These are phyloP conservation scores for Keiferia lycopersicella DNA, from an alignment of 2,888 invertebrate genomes.

Conservation along the genomic window DNA sequence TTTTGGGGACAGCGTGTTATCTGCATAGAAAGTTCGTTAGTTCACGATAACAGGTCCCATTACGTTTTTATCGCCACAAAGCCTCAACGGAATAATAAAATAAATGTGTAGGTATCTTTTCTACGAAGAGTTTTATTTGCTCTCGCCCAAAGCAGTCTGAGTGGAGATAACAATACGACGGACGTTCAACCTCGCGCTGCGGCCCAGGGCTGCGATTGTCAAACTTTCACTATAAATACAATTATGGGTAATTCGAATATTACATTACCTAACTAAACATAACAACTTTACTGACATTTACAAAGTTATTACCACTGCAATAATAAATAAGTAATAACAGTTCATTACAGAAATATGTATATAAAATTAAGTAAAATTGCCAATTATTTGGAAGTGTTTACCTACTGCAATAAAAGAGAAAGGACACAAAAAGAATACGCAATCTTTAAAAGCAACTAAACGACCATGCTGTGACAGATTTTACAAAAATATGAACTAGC, in stretches of 20 bases:
- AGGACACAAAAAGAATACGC: not conserved
- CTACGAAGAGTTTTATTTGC: conserved; percentile 77
- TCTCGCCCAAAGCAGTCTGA: conserved; percentile 66
- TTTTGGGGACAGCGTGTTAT: conserved; percentile 27
- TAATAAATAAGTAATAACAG: not conserved
- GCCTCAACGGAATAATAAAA: conserved; percentile 71
- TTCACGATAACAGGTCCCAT: conserved; percentile 68
- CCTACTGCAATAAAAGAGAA: not conserved
- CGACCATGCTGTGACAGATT: too few species aligned
- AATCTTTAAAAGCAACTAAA: too few species aligned
- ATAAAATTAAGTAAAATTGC: not conserved
- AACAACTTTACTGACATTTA: conserved; percentile 2
- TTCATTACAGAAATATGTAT: not conserved
- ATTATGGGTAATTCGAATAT: not conserved
- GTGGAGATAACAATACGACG: conserved; percentile 74
- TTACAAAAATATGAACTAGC: too few species aligned
- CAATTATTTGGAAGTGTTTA: not conserved
- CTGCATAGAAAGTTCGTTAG: conserved; percentile 66
- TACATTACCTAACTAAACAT: conserved; percentile 8
- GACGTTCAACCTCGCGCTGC: conserved; percentile 60
- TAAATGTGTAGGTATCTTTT: conserved; percentile 73
- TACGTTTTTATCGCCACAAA: conserved; percentile 72
- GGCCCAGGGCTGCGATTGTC: conserved; percentile 36
- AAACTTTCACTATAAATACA: conserved; percentile 10
- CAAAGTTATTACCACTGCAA: not conserved